Conservation (phyloP, 2,888 invertebrate genomes). For the Autographa gamma region DNA sequence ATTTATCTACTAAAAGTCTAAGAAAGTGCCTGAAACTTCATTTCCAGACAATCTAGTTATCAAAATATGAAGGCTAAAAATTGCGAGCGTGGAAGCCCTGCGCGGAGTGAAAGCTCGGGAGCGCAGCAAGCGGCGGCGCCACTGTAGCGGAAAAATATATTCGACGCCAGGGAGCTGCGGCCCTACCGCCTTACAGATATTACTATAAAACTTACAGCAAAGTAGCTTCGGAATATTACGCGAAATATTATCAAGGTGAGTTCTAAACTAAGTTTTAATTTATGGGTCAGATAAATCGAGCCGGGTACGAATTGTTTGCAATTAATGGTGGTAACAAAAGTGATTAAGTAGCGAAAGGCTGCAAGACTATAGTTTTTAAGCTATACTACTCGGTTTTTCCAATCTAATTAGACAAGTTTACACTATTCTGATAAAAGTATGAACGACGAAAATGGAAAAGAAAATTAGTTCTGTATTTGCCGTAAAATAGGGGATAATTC, state of each 20-base stretch:
- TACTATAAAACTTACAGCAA: background rate
- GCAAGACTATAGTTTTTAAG: background rate
- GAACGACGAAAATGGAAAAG: no score
- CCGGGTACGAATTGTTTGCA: background rate
- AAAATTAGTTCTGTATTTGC: no score
- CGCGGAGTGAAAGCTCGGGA: constrained; percentile 15
- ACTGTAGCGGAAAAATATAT: constrained; percentile 50
- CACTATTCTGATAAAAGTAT: no score
- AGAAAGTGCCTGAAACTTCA: constrained; percentile 39
- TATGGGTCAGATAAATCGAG: constrained; percentile 1
- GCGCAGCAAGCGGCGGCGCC: constrained; percentile 41
- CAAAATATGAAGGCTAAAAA: constrained; percentile 27
- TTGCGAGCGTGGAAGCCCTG: constrained; percentile 30
- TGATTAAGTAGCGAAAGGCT: background rate
- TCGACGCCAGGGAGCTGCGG: constrained; percentile 41
- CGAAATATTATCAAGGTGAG: background rate
- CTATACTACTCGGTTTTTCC: background rate
- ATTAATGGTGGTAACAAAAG: background rate
- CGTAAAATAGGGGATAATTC: no score
- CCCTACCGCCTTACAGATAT: background rate
- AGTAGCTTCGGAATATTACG: background rate
- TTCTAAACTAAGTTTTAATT: constrained; percentile 4
- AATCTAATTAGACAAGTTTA: background rate
- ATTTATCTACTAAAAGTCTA: constrained; percentile 27
- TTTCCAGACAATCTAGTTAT: constrained; percentile 32